A percentile compares a stretch with the other conserved stretches of the same genome.
These are phyloP conservation scores for Aspidapion aeneum DNA, from an alignment of 2,888 invertebrate species.

Conservation along the genomic window DNA sequence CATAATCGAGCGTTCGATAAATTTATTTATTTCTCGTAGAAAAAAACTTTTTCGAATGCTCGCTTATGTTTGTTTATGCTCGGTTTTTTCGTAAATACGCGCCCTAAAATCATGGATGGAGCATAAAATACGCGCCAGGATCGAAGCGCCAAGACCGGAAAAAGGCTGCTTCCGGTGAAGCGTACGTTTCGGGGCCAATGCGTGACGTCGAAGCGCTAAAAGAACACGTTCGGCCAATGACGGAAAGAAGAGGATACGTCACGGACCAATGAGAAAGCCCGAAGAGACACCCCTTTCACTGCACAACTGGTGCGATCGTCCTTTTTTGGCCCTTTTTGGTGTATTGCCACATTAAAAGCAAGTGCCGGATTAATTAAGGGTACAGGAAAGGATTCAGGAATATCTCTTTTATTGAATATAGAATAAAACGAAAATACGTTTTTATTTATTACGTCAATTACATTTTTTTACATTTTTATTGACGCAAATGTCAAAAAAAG, in stretches of 20 bases:
- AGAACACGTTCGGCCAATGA: constrained; percentile 44
- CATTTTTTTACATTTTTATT: no score
- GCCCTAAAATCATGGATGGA: no score
- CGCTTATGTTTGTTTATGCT: no score
- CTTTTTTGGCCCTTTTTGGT: constrained; percentile 19
- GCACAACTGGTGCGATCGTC: constrained; percentile 31
- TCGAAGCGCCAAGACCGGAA: constrained; percentile 10
- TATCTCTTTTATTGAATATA: no score
- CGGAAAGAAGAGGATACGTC: constrained; percentile 28
- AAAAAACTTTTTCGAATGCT: no score
- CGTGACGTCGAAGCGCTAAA: constrained; percentile 39
- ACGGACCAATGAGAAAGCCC: constrained; percentile 37
- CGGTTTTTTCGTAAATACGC: no score
- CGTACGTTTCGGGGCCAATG: constrained; percentile 32
- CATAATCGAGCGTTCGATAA: no score
- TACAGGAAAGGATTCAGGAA: not conserved
- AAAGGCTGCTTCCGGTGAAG: constrained; percentile 12
- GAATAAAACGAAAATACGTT: no score
- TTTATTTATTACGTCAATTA: no score
- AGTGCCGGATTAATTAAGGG: not conserved
- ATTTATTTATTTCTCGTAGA: no score
- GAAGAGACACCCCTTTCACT: constrained; percentile 21
- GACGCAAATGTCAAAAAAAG: no score
- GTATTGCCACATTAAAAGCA: no score
- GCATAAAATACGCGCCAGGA: not conserved